Base-by-base conservation (phyloP, 2,888 invertebrate genomes). In the Nudaria mundana region DNA sequence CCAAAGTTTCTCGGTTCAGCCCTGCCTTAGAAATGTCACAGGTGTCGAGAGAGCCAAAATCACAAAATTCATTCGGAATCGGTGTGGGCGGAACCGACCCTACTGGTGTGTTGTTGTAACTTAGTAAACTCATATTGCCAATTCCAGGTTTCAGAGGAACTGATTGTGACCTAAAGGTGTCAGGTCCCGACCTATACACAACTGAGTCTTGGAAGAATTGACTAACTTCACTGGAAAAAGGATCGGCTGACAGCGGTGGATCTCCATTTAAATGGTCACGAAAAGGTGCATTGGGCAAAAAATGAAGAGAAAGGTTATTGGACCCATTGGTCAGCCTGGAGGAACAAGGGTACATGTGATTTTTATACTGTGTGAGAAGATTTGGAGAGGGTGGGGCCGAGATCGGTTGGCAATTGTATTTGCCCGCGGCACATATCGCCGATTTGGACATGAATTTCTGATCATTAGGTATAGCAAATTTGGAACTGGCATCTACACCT, bases 311-410 rank as follows among this genome's bases (percentile, higher is more conserved):
- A 26, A 90, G 78, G 57, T 89, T 88, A 47, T 76, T 82, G 37
- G 72, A 79, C 7, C 87, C 86, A 40, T 88, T 87, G 3, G 78
- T 70, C 13, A 82, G 63, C 7, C 64, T 70, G 2, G 72, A 44
- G 5, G 83, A 72, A 58, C 87, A 85, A 34, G 90, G 77, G 43
- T 90, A 77, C 63, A 89, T 81, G 46, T 90, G 90, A 36, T 68
- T 79, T 60, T 90, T 91, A 48, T 84, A 88, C 49, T 86, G 86
- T 1, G 69, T 68, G 36, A 89, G 72, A 45, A 90, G 84, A 56
- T 90, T 90, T 0, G 94, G 94, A 55, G 93, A 93, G 0, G 92
- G 92, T 7, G 94, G 93, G 1, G 93, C 93, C 2, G 93, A 93
- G 89, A 91, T 91, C 2, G 91, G 90, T 49, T 90, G 81, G 35